Evolutionary conservation across 2,888 invertebrate species (phyloP).

Genomic region (Dastarcus helophoroides): DNA sequence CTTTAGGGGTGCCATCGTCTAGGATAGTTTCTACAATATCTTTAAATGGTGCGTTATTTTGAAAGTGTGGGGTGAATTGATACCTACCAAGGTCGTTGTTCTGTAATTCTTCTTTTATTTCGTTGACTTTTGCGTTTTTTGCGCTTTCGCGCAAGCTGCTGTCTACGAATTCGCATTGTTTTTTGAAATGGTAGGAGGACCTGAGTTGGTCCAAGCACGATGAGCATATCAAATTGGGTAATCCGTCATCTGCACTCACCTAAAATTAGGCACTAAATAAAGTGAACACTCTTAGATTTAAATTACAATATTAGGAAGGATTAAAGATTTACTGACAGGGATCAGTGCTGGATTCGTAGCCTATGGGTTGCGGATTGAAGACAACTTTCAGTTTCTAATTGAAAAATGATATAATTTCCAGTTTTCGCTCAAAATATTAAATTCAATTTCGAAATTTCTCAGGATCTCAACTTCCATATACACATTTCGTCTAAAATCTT

Average conservation of each 20-base stretch:
- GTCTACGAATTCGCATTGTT: slow-evolving; percentile 32
- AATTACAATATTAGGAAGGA: not conserved
- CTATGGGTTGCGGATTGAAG: too few species aligned
- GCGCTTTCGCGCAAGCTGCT: slow-evolving; percentile 26
- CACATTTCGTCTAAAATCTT: too few species aligned
- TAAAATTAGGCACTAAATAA: slow-evolving; percentile 16
- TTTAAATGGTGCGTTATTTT: too few species aligned
- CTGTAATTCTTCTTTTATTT: slow-evolving; percentile 26
- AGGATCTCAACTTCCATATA: too few species aligned
- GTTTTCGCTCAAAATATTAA: too few species aligned
- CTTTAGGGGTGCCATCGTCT: slow-evolving; percentile 3
- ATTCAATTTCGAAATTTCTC: too few species aligned
- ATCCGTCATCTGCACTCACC: slow-evolving; percentile 33
- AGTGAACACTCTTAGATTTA: slow-evolving; percentile 3
- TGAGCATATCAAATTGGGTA: slow-evolving; percentile 32
- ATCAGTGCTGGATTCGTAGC: too few species aligned
- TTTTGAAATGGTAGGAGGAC: slow-evolving; percentile 31
- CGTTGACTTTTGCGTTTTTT: slow-evolving; percentile 24
- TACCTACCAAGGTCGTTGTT: slow-evolving; percentile 20
- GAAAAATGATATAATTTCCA: too few species aligned
- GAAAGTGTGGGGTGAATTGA: too few species aligned
- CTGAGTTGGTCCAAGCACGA: slow-evolving; percentile 31
- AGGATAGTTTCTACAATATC: too few species aligned
- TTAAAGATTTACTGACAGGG: too few species aligned
- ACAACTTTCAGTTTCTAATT: too few species aligned